Percentiles rank a stretch among this genome's conserved stretches.
Conservation (phyloP, 2,113 vertebrate species). For the Carollia perspicillata region DNA sequence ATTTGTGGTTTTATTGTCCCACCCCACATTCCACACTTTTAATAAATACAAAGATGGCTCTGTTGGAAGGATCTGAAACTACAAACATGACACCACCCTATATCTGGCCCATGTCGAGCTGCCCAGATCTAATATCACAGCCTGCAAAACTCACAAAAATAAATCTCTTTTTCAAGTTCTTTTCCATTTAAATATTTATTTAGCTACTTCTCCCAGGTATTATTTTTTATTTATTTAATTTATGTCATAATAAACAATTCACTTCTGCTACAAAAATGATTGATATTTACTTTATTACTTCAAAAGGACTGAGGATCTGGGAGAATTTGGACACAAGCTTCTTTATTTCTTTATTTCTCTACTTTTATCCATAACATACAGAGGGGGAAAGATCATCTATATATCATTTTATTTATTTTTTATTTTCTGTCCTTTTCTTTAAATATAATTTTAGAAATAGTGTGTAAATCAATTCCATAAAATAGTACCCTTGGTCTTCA, state of each 20-base stretch:
- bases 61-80: conserved; percentile 50
- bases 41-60: conserved; percentile 55
- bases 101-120: background rate
- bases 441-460: background rate
- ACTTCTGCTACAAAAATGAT: background rate
- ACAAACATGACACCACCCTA: background rate
- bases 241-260: background rate
- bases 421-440: no score
- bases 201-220: conserved; percentile 16
- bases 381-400: background rate
- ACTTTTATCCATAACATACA: background rate
- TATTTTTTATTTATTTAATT: conserved; percentile 12
- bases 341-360: background rate
- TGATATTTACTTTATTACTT: background rate
- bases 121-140: background rate
- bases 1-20: conserved; percentile 43
- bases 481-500: background rate
- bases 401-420: background rate
- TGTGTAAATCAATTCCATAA: conserved; percentile 26
- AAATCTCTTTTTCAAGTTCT: conserved; percentile 9
- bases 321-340: background rate
- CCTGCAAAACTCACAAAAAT: background rate
- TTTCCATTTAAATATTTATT: background rate
- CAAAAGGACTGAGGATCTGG: background rate
- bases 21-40: conserved; percentile 56